Evolutionary conservation across 1,140 invertebrate species (phyloP).

Genomic region (Diorhabda elongata): DNA sequence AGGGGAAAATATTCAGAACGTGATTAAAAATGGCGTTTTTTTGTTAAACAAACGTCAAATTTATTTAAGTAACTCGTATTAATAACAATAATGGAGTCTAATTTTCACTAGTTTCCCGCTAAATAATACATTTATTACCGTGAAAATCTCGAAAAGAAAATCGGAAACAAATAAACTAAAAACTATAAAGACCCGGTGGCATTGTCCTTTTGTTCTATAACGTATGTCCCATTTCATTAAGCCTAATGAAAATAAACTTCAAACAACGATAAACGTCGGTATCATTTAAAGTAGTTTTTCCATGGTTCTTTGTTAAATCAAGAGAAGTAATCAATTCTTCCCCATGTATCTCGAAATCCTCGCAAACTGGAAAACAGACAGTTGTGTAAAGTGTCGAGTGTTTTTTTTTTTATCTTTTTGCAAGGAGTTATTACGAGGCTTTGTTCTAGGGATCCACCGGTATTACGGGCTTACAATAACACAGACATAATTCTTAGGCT

Average conservation of each 20-base stretch:
- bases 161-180: no score
- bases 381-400: neutral
- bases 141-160: no score
- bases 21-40: no score
- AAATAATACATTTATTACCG: no score
- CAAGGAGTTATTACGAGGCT: slow-evolving; percentile 22
- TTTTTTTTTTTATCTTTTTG: slow-evolving; percentile 14
- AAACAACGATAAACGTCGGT: neutral
- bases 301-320: slow-evolving; percentile 2
- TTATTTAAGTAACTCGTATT: no score
- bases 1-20: no score
- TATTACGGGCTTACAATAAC: slow-evolving; percentile 69
- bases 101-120: no score
- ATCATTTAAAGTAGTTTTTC: slow-evolving; percentile 1
- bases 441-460: slow-evolving; percentile 71
- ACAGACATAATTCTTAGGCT: slow-evolving; percentile 78
- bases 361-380: slow-evolving; percentile 1
- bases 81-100: no score
- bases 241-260: neutral
- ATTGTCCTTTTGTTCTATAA: no score
- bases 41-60: no score
- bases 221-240: neutral
- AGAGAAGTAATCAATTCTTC: neutral
- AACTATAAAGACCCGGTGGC: no score
- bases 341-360: slow-evolving; percentile 1